phyloP scores from a whole-genome alignment of 2,888 invertebrate species.

The Drosophila tanythrix region DNA sequence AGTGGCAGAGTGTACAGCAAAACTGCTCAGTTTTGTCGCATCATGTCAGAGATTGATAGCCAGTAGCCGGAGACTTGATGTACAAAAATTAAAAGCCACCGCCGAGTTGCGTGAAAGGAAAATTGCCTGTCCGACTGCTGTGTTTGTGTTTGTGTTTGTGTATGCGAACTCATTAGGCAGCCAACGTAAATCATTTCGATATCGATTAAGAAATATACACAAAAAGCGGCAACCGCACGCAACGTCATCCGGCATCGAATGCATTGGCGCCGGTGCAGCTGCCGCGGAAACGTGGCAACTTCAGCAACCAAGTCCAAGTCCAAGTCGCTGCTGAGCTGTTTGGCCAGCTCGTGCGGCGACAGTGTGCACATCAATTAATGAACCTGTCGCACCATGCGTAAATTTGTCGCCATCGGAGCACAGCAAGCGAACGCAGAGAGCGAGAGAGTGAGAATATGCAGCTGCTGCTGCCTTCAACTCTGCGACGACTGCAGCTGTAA shows the following conservation, averaged over 20 bases:
- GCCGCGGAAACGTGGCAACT: conserved; percentile 19
- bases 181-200: conserved; percentile 80
- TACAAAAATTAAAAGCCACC: conserved; percentile 43
- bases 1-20: conserved; percentile 28
- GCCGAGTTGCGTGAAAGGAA: conserved; percentile 72
- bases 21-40: conserved; percentile 46
- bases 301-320: background rate
- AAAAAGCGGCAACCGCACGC: conserved; percentile 69
- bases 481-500: conserved; percentile 34
- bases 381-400: conserved; percentile 82
- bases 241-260: conserved; percentile 42
- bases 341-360: conserved; percentile 59
- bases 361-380: conserved; percentile 83
- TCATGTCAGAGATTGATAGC: conserved; percentile 75
- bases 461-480: conserved; percentile 39
- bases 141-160: conserved; percentile 58
- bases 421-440: background rate
- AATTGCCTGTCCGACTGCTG: conserved; percentile 25
- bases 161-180: conserved; percentile 78
- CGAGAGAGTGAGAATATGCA: conserved; percentile 12
- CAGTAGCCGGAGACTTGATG: conserved; percentile 49
- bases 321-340: conserved; percentile 4
- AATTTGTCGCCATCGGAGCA: conserved; percentile 79
- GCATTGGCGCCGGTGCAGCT: conserved; percentile 63
- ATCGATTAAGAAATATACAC: conserved; percentile 78